A percentile compares a stretch with the other conserved stretches of the same genome.
Conservation (phyloP, 2,888 invertebrate species). For the Plusia festucae region DNA sequence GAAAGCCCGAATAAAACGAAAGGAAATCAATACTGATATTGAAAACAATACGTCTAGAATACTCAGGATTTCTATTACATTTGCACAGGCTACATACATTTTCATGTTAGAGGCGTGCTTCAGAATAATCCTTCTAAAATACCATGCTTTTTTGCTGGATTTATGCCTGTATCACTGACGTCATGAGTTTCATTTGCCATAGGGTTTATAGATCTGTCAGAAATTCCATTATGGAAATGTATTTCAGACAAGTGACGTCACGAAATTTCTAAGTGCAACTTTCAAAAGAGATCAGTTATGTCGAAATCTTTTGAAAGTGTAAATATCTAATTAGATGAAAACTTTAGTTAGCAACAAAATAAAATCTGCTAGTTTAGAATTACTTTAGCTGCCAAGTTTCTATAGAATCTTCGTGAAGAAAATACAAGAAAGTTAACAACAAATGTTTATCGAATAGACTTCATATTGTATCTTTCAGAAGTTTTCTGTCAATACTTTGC, state of each 20-base stretch:
- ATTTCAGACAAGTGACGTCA: background rate
- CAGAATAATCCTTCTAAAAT: background rate
- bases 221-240: background rate
- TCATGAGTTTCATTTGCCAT: background rate
- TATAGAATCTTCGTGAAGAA: background rate
- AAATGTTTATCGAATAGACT: slow-evolving; percentile 2
- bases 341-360: slow-evolving; percentile 1
- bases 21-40: background rate
- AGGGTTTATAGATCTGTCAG: background rate
- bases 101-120: background rate
- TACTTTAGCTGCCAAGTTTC: slow-evolving; percentile 3
- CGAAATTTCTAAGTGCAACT: background rate
- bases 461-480: background rate
- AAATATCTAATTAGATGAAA: background rate
- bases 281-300: background rate
- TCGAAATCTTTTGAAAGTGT: background rate
- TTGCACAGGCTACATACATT: background rate
- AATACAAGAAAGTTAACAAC: background rate
- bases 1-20: background rate
- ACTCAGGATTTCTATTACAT: background rate
- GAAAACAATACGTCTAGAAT: background rate
- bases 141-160: background rate
- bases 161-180: background rate
- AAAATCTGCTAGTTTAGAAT: slow-evolving; percentile 1
- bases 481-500: background rate